Base-by-base conservation (phyloP, 1,140 invertebrate genomes). In the Dinoponera quadriceps region DNA sequence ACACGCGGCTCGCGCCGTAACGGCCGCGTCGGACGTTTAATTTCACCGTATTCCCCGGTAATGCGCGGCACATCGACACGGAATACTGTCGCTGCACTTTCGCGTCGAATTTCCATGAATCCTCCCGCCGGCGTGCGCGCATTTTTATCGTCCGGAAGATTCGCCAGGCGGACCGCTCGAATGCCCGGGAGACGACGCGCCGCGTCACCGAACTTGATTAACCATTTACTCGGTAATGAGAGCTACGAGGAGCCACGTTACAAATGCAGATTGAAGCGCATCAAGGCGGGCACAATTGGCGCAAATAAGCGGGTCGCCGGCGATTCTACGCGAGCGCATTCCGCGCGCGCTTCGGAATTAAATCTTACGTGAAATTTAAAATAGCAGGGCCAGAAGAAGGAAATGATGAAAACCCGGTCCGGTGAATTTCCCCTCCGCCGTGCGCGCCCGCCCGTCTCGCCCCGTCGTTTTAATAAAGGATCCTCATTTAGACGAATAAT, bases 351-450 rank as follows among this genome's bases (percentile, higher is more conserved):
- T 78, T 78, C 20, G 22, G 7, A 78, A 78, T 78, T 78, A 69
- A 69, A 78, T 78, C 49, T 78, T 69, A 14, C 16, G 22, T 57
- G 18, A 57, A 78, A 68, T 68, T 62, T 54, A 77, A 66, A 77
- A 44, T 44, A 44, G 11, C 38, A 44, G 38, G 62, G 65, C 44
- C 20, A 77, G 38, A 44, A 9, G 7, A 44, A 44, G 9, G 38
- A 44, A 44, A 44, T 9, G 38, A 78, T 69, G 69, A 78, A 78
- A 51, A 57, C 51, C 18, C 55, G 63, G 69, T 0, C 7, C 68
- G 69, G 18, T 69, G 55, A 78, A 78, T 78, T 68, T 78, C 74
- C 38, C 27, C 11, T 22, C 14, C 20, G 29, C 75, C 27, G 49
- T 38, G 22, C 22, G 75, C 63, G n/a, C n/a, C n/a, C n/a, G n/a